Evolutionary conservation across 2,113 vertebrate genomes (phyloP).

Genomic region (Merops nubicus): DNA sequence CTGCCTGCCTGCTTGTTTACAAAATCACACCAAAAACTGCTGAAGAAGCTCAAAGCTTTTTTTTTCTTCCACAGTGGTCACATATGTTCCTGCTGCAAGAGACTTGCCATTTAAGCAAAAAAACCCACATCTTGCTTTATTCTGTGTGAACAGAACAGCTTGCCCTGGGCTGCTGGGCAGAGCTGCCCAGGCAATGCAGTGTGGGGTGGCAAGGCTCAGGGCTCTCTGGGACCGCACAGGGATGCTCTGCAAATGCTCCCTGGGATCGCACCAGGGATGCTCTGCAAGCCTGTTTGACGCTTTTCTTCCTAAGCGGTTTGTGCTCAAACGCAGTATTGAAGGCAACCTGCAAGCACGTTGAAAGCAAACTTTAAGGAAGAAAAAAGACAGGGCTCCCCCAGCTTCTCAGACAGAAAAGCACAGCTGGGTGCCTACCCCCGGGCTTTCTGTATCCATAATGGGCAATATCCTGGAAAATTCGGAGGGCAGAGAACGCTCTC

Average conservation of each 20-base stretch:
- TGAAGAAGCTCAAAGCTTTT: not conserved
- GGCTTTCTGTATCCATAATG: not conserved
- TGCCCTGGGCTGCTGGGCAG: too few relatives aligned
- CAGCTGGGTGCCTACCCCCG: not conserved
- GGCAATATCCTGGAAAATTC: not conserved
- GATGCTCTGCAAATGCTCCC: too few relatives aligned
- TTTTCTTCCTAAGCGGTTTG: fast-evolving
- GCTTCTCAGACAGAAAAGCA: not conserved
- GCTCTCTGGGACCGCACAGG: too few relatives aligned
- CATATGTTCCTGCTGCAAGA: not conserved
- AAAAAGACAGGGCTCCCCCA: not conserved
- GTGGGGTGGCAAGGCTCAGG: too few relatives aligned
- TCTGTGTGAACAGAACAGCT: fast-evolving
- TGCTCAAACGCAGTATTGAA: not conserved
- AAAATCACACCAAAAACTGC: not conserved
- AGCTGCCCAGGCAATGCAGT: not conserved
- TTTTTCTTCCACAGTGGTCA: not conserved
- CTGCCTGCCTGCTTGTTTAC: not conserved
- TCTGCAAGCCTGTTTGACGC: not conserved
- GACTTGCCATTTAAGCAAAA: not conserved
- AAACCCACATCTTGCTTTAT: not conserved
- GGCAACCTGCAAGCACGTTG: not conserved
- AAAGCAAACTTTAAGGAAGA: not conserved
- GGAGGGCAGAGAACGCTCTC: not conserved
- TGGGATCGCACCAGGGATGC: not conserved